phyloP scores from a whole-genome alignment of 2,113 vertebrate genomes.

The Callopanchax toddi region DNA sequence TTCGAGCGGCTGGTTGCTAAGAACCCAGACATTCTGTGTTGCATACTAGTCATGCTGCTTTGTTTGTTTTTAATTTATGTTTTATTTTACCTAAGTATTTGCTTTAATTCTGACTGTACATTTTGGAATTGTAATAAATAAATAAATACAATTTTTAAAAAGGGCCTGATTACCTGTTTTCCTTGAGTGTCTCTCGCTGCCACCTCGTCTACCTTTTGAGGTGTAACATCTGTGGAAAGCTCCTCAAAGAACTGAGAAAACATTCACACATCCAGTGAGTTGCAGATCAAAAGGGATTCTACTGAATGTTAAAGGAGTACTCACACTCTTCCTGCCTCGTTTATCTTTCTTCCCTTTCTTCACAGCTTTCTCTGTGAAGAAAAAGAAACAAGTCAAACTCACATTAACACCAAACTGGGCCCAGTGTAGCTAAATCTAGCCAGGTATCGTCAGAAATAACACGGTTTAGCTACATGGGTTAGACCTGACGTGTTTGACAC shows the following conservation, averaged over 20 bases:
- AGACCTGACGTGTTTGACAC: no score
- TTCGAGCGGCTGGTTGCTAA: no score
- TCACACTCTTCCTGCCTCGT: conserved; percentile 90
- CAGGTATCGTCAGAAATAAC: not conserved
- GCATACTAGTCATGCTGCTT: no score
- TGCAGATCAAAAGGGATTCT: accelerated
- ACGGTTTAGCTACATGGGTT: no score
- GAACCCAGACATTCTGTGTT: no score
- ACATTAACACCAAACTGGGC: not conserved
- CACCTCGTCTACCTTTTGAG: conserved; percentile 76
- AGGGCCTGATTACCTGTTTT: conserved; percentile 81
- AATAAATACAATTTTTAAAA: not conserved
- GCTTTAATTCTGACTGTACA: no score
- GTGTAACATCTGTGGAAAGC: conserved; percentile 82
- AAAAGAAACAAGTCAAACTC: not conserved
- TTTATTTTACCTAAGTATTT: no score
- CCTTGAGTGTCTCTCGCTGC: conserved; percentile 76
- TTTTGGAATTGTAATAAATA: no score
- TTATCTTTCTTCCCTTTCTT: conserved; percentile 91
- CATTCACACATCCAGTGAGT: conserved; percentile 4
- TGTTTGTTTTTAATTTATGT: no score
- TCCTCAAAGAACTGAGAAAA: conserved; percentile 89
- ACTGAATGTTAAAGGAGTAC: conserved; percentile 39
- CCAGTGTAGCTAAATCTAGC: not conserved
- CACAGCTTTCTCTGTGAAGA: conserved; percentile 80